phyloP scores from a whole-genome alignment of 2,113 vertebrate species.

The Monopterus albus region DNA sequence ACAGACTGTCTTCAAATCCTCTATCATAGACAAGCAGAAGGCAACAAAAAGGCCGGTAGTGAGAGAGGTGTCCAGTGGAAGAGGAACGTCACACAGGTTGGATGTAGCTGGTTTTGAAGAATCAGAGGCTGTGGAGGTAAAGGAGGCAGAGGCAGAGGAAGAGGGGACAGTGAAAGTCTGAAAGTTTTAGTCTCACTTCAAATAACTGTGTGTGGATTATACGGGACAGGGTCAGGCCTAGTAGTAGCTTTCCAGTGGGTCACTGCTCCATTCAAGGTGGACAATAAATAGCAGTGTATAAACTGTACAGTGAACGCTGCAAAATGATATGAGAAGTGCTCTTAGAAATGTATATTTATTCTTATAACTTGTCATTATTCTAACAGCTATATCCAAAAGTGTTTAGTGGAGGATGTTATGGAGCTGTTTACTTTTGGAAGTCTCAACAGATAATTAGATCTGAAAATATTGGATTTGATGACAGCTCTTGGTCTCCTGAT shows the following conservation, averaged over 20 bases:
- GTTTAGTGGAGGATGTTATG: neutral
- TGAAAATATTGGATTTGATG: too few species aligned
- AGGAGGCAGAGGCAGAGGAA: conserved; percentile 11
- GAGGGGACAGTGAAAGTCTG: neutral
- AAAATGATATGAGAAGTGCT: too few species aligned
- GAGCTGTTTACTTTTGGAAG: neutral
- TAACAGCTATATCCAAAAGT: too few species aligned
- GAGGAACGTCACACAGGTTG: conserved; percentile 8
- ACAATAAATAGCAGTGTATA: neutral
- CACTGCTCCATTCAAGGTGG: neutral
- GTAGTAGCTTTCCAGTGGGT: neutral
- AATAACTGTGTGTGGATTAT: too few species aligned
- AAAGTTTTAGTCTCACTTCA: conserved; percentile 17
- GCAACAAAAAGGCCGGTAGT: conserved; percentile 4
- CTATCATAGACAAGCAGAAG: neutral
- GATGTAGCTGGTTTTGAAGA: too few species aligned
- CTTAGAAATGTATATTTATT: too few species aligned
- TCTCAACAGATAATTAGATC: neutral
- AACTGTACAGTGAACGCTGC: neutral
- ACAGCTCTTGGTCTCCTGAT: too few species aligned
- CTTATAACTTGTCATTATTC: too few species aligned
- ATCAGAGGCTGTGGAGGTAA: conserved; percentile 19
- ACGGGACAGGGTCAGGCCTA: too few species aligned
- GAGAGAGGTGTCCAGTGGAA: conserved; percentile 19
- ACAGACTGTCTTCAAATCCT: conserved; percentile 12